Percentiles rank a stretch among this genome's conserved stretches.
phyloP scores from a whole-genome alignment of 2,113 vertebrate species.

The Cairina moschata region DNA sequence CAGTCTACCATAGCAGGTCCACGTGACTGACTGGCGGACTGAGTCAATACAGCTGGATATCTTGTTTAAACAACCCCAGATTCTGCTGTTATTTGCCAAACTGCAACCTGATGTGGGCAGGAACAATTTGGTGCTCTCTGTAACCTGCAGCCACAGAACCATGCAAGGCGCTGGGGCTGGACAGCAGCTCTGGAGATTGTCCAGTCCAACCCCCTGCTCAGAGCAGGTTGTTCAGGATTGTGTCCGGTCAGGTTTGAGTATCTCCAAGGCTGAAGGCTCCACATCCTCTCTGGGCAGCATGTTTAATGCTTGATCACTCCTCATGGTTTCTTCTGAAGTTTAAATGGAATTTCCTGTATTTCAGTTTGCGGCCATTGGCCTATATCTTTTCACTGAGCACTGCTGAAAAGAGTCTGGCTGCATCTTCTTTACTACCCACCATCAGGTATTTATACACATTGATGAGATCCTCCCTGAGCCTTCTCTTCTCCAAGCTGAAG shows the following conservation, averaged over 20 bases:
- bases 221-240: neutral
- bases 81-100: slow-evolving; percentile 29
- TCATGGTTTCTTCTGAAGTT: neutral
- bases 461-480: neutral
- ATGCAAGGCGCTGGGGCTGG: neutral
- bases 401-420: neutral
- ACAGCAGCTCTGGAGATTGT: neutral
- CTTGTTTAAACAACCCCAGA: slow-evolving; percentile 37
- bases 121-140: neutral
- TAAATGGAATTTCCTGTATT: neutral
- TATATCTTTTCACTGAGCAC: neutral
- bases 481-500: too few relatives aligned
- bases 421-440: neutral
- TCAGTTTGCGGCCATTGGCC: neutral
- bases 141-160: neutral
- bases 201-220: neutral
- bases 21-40: slow-evolving; percentile 2
- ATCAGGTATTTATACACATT: fast-evolving
- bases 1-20: neutral
- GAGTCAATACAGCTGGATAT: neutral
- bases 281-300: neutral
- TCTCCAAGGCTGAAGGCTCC: neutral
- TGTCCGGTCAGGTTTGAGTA: neutral
- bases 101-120: neutral
- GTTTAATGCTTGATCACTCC: neutral